phyloP scores from a whole-genome alignment of 1,140 invertebrate species.

The Bemisia tabaci region DNA sequence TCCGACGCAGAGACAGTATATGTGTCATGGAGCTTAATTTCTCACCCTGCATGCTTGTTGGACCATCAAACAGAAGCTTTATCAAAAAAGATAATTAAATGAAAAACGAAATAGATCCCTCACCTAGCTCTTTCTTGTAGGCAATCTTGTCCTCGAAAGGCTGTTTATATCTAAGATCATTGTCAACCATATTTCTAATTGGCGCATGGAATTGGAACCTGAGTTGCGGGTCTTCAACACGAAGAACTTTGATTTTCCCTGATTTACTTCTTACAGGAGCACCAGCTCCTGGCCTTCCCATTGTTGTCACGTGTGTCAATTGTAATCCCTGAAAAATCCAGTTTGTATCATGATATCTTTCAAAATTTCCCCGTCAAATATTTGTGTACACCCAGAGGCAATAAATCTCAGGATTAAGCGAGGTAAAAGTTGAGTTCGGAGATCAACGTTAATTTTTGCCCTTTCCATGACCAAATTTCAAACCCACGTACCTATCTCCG shows the following conservation, averaged over 20 bases:
- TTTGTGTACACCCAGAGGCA: too few species aligned
- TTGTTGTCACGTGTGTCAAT: constrained; percentile 11
- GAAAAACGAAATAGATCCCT: too few species aligned
- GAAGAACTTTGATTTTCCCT: constrained; percentile 16
- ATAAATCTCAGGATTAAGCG: too few species aligned
- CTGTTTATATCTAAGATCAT: constrained; percentile 22
- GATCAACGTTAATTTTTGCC: too few species aligned
- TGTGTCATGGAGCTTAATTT: too few species aligned
- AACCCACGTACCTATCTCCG: too few species aligned
- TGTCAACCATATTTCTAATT: constrained; percentile 22
- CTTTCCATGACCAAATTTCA: too few species aligned
- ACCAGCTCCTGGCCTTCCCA: constrained; percentile 17
- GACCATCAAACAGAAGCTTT: too few species aligned
- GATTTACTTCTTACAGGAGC: constrained; percentile 14
- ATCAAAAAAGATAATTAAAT: too few species aligned
- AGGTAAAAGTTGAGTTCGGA: too few species aligned
- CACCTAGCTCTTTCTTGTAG: constrained; percentile 24
- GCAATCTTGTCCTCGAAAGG: constrained; percentile 16
- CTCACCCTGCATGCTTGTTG: too few species aligned
- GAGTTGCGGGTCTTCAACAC: constrained; percentile 19
- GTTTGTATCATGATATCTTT: background rate
- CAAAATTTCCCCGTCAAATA: background rate
- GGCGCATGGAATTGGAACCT: constrained; percentile 23
- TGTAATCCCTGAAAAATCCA: background rate
- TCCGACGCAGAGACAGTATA: too few species aligned